phyloP scores from a whole-genome alignment of 2,113 vertebrate genomes.

The Lagopus muta region DNA sequence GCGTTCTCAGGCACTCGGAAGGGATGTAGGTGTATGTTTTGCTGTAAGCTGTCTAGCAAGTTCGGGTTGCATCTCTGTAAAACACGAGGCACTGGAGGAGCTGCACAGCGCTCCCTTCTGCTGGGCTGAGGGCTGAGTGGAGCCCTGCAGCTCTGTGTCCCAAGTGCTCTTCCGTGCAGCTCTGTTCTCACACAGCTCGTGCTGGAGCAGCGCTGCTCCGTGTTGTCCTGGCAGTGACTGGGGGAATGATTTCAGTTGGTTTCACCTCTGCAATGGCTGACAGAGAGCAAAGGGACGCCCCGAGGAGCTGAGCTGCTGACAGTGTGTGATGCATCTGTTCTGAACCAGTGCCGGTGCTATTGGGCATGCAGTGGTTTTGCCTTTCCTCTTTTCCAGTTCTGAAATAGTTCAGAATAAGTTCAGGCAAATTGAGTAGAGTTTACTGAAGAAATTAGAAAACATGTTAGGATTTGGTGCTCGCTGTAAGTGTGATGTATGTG shows the following conservation, averaged over 20 bases:
- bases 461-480: background rate
- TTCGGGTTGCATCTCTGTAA: background rate
- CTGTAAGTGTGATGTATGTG: background rate
- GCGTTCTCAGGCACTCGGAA: background rate
- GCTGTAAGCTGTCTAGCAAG: background rate
- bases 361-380: fast-evolving
- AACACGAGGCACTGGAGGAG: background rate
- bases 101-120: background rate
- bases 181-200: background rate
- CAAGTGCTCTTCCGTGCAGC: fast-evolving
- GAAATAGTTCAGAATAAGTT: background rate
- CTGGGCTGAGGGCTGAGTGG: background rate
- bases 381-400: background rate
- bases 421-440: background rate
- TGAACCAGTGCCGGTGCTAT: fast-evolving
- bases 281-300: background rate
- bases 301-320: background rate
- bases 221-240: background rate
- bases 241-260: background rate
- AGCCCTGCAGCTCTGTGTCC: background rate
- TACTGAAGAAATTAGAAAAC: background rate
- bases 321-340: background rate
- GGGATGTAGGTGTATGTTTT: background rate
- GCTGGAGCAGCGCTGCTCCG: background rate
- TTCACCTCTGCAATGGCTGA: background rate